phyloP scores from a whole-genome alignment of 2,888 invertebrate genomes.

The Calameuta pallipes region DNA sequence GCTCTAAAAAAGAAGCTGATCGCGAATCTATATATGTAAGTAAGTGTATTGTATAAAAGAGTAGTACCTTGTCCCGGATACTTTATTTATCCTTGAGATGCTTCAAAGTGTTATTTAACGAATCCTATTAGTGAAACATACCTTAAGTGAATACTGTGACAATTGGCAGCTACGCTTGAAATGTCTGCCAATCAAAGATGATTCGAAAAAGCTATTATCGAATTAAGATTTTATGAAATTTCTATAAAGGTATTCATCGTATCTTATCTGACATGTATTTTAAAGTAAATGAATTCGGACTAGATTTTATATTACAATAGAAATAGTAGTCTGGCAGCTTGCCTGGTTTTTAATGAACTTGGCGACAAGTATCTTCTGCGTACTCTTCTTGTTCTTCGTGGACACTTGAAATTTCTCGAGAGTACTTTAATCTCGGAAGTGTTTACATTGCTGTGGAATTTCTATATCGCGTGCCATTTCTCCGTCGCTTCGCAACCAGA shows the following conservation, averaged over 20 bases:
- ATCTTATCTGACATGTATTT: not conserved
- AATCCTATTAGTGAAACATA: not conserved
- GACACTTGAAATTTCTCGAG: not conserved
- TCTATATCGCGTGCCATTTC: not conserved
- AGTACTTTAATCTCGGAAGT: constrained; percentile 1
- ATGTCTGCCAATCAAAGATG: not conserved
- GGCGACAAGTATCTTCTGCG: constrained; percentile 1
- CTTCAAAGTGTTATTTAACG: not conserved
- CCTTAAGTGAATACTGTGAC: not conserved
- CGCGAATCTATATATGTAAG: not conserved
- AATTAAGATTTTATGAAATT: not conserved
- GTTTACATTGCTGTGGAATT: not conserved
- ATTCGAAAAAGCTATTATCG: not conserved
- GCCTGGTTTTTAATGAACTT: constrained; percentile 1
- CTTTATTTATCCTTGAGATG: not conserved
- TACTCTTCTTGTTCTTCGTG: not conserved
- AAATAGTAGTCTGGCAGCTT: not conserved
- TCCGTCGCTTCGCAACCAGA: not conserved
- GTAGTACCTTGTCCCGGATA: not conserved
- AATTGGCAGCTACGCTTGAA: not conserved
- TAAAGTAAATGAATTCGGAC: not conserved
- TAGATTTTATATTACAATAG: not conserved
- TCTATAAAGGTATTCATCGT: not conserved
- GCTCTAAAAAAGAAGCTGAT: not conserved
- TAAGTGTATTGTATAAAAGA: not conserved